phyloP scores from a whole-genome alignment of 1,140 invertebrate genomes.

The Orussus abietinus region DNA sequence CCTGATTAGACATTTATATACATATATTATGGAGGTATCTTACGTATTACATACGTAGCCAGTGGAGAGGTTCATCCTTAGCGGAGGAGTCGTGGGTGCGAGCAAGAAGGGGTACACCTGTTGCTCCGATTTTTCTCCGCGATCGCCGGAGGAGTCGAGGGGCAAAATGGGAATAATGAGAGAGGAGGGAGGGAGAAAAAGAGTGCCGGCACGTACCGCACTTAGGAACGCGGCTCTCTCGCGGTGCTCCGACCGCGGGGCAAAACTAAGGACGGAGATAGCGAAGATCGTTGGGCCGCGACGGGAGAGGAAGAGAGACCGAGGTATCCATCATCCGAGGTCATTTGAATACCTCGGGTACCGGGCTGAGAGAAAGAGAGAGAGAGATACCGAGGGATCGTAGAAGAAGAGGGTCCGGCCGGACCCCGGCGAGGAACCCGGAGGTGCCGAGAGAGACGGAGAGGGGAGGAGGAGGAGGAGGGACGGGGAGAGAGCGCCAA shows the following conservation, averaged over 20 bases:
- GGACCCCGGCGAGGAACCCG: slow-evolving; percentile 8
- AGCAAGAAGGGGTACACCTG: no score
- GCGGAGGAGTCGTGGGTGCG: no score
- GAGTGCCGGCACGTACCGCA: not conserved
- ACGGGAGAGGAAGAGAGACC: slow-evolving; percentile 22
- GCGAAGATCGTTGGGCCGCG: slow-evolving; percentile 35
- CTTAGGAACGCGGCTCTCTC: not conserved
- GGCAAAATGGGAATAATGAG: no score
- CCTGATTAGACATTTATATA: no score
- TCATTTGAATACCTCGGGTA: slow-evolving; percentile 42
- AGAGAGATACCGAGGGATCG: slow-evolving; percentile 18
- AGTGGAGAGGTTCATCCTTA: no score
- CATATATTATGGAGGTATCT: no score
- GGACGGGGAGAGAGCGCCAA: not conserved
- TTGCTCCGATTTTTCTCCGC: slow-evolving; percentile 17
- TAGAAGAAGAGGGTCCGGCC: not conserved
- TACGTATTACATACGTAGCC: no score
- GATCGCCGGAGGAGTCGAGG: not conserved
- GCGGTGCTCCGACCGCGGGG: slow-evolving; percentile 5
- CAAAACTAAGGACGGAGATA: slow-evolving; percentile 34
- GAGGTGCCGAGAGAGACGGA: slow-evolving; percentile 10
- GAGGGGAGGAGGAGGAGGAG: slow-evolving; percentile 1
- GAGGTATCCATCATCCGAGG: slow-evolving; percentile 37
- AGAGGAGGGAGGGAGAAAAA: not conserved
- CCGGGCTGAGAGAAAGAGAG: slow-evolving; percentile 1